phyloP scores from a whole-genome alignment of 2,797 vertebrate genomes.

The Phylloscopus collybita region DNA sequence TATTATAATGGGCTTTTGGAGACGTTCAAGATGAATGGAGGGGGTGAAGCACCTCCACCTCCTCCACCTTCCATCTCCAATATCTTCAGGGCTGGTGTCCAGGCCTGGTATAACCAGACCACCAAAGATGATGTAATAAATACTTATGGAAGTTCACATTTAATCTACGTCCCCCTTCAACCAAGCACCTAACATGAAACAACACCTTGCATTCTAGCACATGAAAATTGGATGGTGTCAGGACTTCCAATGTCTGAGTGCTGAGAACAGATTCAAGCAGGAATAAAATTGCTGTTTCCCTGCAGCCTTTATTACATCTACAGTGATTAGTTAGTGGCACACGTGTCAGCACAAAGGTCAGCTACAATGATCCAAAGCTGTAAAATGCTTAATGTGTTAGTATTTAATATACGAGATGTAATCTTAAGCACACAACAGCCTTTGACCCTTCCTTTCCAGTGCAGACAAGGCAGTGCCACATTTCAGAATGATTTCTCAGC shows the following conservation, averaged over 20 bases:
- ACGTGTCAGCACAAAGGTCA: conserved; percentile 58
- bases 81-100: background rate
- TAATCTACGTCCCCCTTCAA: background rate
- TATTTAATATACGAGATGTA: conserved; percentile 2
- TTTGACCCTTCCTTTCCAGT: conserved; percentile 11
- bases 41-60: background rate
- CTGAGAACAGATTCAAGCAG: background rate
- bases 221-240: background rate
- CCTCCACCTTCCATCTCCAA: background rate
- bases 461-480: background rate
- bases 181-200: background rate
- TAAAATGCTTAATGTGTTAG: conserved; percentile 4
- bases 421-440: conserved; percentile 4
- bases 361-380: background rate
- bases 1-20: background rate
- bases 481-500: background rate
- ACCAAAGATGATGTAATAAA: background rate
- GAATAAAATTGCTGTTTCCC: background rate
- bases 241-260: background rate
- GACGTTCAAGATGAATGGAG: background rate
- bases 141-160: background rate
- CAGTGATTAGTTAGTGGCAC: background rate
- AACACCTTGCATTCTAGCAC: background rate
- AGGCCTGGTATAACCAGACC: background rate
- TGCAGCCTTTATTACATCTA: background rate